phyloP scores from a whole-genome alignment of 2,888 invertebrate species.

The Chaitophorus viminalis region DNA sequence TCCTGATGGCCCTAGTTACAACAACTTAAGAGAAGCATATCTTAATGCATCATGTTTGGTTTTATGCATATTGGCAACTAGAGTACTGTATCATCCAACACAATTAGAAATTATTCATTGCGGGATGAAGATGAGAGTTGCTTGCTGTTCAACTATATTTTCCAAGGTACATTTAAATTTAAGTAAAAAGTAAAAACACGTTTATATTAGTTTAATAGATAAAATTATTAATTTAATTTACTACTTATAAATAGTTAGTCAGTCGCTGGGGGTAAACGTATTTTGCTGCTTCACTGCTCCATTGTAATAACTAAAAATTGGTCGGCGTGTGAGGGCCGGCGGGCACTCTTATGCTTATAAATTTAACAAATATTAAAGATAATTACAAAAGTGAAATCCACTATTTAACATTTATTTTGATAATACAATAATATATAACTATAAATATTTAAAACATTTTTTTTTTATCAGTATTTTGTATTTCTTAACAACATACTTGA shows the following conservation, averaged over 20 bases:
- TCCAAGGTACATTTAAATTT: constrained; percentile 74
- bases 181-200: neutral
- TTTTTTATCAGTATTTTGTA: neutral
- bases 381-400: no score
- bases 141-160: constrained; percentile 84
- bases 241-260: no score
- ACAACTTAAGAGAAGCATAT: constrained; percentile 74
- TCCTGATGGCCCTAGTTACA: constrained; percentile 67
- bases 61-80: constrained; percentile 78
- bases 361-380: no score
- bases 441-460: no score
- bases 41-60: constrained; percentile 80
- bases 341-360: no score
- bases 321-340: no score
- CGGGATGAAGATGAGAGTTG: constrained; percentile 85
- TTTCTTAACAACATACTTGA: neutral
- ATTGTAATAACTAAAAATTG: neutral
- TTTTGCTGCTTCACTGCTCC: neutral
- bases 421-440: neutral
- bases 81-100: constrained; percentile 69
- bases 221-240: neutral
- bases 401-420: no score
- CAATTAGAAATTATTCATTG: constrained; percentile 76
- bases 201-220: neutral
- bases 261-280: neutral